Base-by-base conservation (phyloP, 2,797 vertebrate species). In the Eutrigla gurnardus region DNA sequence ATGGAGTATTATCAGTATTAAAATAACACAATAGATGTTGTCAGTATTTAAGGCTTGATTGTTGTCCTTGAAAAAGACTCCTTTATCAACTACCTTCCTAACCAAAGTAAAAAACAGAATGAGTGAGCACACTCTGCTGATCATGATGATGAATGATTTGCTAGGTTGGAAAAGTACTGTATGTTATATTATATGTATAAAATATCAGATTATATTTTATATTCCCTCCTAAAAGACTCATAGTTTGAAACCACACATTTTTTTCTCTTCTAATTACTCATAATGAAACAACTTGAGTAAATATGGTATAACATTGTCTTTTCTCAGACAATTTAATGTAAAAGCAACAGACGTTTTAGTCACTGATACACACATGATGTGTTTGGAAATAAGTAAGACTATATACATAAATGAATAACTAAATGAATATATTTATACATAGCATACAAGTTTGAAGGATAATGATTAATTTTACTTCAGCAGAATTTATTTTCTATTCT, bases 91-190 rank as follows among this genome's bases (percentile, higher is more conserved):
- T 42, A 42, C 10, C 45, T 9, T 15, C 7, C 9, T 14, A 9
- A 43, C 32, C 47, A 64, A 43, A 64, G 2, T 12, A 53, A 33
- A 53, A n/a, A 40, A 64, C 42, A 14, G 4, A 25, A 10, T 57
- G 43, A 3, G 4, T 57, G 40, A 53, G 50, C 14, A 8, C 59
- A 60, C 58, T 62, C 70, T 64, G 33, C 46, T 80, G 66, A 15
- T 58, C 33, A 43, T 59, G 2, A 37, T 36, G 17, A 4, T 32
- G 11, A 52, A 7, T 70, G 10, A 52, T n/a, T 12, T 40, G 43
- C 15, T 14, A 60, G 10, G 47, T 6, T 49, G 66, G 11, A 46
- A 45, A 55, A 46, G 7, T 47, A n/a, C 33, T 25, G 50, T 25
- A 37, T 25, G 18, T 58, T 42, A 15, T 25, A 45, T 65, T 8